These are phyloP conservation scores for Enteromius paludinosus DNA, from an alignment of 2,797 vertebrate species.

Conservation along the genomic window DNA sequence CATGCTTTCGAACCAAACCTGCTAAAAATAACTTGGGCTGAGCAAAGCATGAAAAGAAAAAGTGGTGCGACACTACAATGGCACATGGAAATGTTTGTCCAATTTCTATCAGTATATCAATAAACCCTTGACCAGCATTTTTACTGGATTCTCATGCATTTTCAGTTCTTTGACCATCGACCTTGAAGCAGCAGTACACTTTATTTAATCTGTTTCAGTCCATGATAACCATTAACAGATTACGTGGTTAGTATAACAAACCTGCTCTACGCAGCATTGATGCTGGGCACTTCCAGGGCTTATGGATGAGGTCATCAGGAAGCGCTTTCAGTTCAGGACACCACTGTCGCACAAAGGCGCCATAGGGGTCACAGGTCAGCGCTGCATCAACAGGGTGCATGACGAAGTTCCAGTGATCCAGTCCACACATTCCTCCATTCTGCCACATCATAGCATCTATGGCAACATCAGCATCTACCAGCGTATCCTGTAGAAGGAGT, in stretches of 20 bases:
- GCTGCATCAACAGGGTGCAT: conserved; percentile 79
- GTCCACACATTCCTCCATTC: conserved; percentile 80
- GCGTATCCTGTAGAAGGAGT: conserved; percentile 69
- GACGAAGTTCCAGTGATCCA: conserved; percentile 83
- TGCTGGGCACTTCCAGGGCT: conserved; percentile 75
- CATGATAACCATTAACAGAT: neutral
- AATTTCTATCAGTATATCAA: neutral
- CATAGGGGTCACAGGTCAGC: conserved; percentile 74
- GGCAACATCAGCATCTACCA: conserved; percentile 79
- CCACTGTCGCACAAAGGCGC: conserved; percentile 74
- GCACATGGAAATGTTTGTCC: neutral
- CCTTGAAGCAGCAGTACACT: neutral
- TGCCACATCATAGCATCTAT: conserved; percentile 83
- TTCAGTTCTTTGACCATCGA: neutral
- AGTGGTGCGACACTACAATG: neutral
- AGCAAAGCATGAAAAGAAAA: neutral
- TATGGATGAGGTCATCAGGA: conserved; percentile 77
- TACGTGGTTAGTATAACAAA: neutral
- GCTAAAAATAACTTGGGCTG: neutral
- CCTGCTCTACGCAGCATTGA: conserved; percentile 73
- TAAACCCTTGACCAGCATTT: neutral
- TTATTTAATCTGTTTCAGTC: neutral
- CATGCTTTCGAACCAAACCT: neutral
- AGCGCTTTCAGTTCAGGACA: conserved; percentile 76
- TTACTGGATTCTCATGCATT: neutral